Conservation (phyloP, 2,888 invertebrate species). For the Caenorhabditis sp. region DNA sequence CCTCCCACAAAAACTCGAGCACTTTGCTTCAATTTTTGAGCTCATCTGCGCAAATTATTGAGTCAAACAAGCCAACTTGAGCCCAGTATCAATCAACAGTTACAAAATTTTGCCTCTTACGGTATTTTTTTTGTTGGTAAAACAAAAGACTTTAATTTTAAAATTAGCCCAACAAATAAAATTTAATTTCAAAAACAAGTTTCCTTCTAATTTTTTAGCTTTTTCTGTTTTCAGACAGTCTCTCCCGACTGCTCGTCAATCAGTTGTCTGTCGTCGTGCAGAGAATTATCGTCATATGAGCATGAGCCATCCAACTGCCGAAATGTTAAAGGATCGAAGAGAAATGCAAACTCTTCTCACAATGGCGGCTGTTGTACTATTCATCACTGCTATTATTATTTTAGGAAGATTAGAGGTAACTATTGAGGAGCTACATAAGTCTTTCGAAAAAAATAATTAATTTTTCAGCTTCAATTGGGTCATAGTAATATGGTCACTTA, state of each 20-base stretch:
- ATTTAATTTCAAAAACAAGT: background rate
- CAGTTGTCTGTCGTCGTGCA: background rate
- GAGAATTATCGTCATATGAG: background rate
- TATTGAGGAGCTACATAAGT: background rate
- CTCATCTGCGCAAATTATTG: no score
- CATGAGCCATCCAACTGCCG: background rate
- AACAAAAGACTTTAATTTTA: no score
- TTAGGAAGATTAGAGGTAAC: constrained; percentile 25
- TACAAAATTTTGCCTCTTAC: no score
- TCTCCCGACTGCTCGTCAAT: background rate
- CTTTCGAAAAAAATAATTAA: no score
- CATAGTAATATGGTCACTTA: constrained; percentile 27
- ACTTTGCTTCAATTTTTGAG: no score
- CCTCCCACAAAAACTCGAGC: no score
- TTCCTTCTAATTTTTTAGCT: background rate
- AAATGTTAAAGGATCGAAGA: background rate
- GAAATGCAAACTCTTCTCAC: constrained; percentile 38
- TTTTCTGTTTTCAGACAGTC: background rate
- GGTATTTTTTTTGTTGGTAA: no score
- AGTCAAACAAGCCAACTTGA: no score
- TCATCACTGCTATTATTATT: constrained; percentile 34
- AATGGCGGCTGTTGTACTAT: constrained; percentile 35
- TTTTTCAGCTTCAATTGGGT: constrained; percentile 15
- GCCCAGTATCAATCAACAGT: no score
- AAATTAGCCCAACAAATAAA: no score